These are phyloP conservation scores for Smittia aterrima DNA, from an alignment of 2,888 invertebrate species.

Conservation along the genomic window DNA sequence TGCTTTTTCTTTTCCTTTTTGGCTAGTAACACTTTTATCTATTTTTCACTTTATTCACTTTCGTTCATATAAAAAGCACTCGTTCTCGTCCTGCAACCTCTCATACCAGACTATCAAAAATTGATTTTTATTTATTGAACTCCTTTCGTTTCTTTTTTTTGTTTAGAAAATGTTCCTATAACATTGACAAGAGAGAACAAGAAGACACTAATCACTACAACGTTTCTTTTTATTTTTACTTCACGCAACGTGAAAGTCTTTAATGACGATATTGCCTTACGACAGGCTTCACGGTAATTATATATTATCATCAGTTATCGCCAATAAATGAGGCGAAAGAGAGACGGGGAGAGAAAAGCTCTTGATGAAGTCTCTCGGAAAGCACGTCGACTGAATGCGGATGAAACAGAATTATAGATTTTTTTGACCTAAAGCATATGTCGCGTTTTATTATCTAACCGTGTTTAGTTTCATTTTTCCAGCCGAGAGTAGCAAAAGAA, in stretches of 20 bases:
- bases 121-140: slow-evolving; percentile 17
- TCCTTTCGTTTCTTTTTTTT: neutral
- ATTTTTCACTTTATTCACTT: slow-evolving; percentile 34
- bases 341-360: too few species aligned
- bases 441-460: slow-evolving; percentile 41
- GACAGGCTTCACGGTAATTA: neutral
- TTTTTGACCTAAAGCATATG: slow-evolving; percentile 39
- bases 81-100: neutral
- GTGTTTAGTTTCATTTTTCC: slow-evolving; percentile 16
- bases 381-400: slow-evolving; percentile 35
- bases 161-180: slow-evolving; percentile 18
- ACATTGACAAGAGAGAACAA: neutral
- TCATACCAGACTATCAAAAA: slow-evolving; percentile 15
- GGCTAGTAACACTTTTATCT: neutral
- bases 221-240: neutral
- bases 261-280: too few species aligned
- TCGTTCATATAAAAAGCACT: neutral
- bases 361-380: neutral
- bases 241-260: neutral
- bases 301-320: too few species aligned
- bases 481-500: neutral
- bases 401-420: slow-evolving; percentile 37
- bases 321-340: too few species aligned
- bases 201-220: neutral
- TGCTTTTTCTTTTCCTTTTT: slow-evolving; percentile 17